Percentiles rank a stretch among this genome's conserved stretches.
Conservation (phyloP, 1,140 invertebrate species). For the Eulimnadia texana region DNA sequence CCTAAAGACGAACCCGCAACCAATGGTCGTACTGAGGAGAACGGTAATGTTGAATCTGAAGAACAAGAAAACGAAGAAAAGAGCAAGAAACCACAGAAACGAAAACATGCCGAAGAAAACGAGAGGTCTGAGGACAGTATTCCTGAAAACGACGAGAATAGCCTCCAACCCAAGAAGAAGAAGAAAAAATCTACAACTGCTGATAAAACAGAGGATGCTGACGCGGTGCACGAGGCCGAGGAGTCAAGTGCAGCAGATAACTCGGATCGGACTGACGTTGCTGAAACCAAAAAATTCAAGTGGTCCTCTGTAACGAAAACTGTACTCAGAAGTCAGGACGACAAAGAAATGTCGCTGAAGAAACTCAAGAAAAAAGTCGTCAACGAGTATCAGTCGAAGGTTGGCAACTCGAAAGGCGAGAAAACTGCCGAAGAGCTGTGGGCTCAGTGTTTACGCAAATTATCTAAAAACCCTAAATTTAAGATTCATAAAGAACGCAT, state of each 20-base stretch:
- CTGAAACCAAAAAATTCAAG: slow-evolving; percentile 1
- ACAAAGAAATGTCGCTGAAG: slow-evolving; percentile 13
- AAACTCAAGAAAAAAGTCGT: slow-evolving; percentile 12
- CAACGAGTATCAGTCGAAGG: not conserved
- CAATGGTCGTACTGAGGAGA: not conserved
- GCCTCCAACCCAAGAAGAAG: slow-evolving; percentile 12
- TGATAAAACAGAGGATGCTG: slow-evolving; percentile 10
- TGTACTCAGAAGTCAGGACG: slow-evolving; percentile 6
- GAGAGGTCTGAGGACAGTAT: too few relatives aligned
- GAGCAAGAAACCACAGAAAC: slow-evolving; percentile 21
- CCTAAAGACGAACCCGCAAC: not conserved
- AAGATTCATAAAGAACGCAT: slow-evolving; percentile 15
- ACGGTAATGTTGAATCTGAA: slow-evolving; percentile 7
- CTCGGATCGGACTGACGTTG: not conserved
- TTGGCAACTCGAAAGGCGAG: not conserved
- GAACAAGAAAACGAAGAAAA: slow-evolving; percentile 16
- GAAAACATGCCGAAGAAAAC: slow-evolving; percentile 7
- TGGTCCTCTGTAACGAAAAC: slow-evolving; percentile 9
- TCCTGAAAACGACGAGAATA: too few relatives aligned
- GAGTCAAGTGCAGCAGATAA: slow-evolving; percentile 11
- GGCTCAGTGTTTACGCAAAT: slow-evolving; percentile 9
- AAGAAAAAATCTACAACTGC: slow-evolving; percentile 18
- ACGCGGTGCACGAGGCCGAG: not conserved
- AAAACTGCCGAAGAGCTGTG: slow-evolving; percentile 6
- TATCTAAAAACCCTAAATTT: slow-evolving; percentile 14